Evolutionary conservation across 2,797 vertebrate species (phyloP), one percentile per base, ranked within the genome.

Genomic region (Catostomus latipinnis): DNA sequence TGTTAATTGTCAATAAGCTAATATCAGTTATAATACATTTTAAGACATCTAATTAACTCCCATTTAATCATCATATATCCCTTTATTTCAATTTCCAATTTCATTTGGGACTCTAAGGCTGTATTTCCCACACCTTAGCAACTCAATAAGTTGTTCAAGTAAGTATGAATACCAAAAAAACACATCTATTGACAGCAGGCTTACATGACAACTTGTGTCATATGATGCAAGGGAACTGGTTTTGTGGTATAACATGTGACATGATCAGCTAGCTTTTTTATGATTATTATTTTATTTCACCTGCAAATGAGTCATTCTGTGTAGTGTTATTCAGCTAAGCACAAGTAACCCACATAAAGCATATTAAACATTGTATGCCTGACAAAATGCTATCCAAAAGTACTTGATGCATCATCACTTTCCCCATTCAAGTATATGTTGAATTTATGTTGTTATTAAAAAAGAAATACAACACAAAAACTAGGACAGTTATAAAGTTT

Each of bases 141-240:
- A 66, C 13, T 45, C 22, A 18, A 63, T 65, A 1, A 43, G 16
- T 4, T 18, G 12, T 48, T 1, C 49, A 11, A 8, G 6, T 14
- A 57, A 18, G 63, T 14, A 34, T 34, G 34, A 34, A 34, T 34
- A 45, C 4, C 16, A 60, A 61, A 45, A 13, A 61, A 45, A 13
- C 12, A 6, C 46, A 68, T 22, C 12, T 22, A 10, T 12, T 57
- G 18, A 60, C 0, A 0, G 6, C 45, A n/a, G 1, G 16, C 8
- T 63, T 71, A 48, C 50, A 50, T 18, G 22, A 54, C 62, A 12
- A 71, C 50, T 1, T 22, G 22, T 45, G 58, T 78, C 68, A 71
- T 65, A 71, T 71, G 76, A 71, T 62, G 48, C 12, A 52, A 63
- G 50, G 68, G 76, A 78, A 78, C 14, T 78, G 50, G 50, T 78